Conservation (phyloP, 2,888 invertebrate species). For the Hoplodrina ambigua region DNA sequence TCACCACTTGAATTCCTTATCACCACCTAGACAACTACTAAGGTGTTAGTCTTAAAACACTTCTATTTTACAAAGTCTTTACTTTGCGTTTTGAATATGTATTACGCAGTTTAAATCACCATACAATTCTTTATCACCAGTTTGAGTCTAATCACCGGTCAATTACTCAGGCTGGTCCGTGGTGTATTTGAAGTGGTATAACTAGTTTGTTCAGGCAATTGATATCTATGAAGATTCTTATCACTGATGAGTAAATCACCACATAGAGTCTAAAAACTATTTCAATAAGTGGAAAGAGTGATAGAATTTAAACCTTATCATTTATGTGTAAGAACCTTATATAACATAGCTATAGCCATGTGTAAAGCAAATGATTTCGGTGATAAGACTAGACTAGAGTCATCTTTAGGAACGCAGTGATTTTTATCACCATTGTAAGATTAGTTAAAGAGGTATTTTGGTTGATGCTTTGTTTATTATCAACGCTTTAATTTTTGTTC, state of each 20-base stretch:
- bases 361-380: no score
- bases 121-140: neutral
- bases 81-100: no score
- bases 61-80: neutral
- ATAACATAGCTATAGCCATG: no score
- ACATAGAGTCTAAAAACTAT: neutral
- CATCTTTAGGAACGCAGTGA: no score
- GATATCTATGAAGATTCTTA: neutral
- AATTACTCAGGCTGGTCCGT: neutral
- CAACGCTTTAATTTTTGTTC: neutral
- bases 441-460: no score
- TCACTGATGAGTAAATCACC: neutral
- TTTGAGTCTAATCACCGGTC: neutral
- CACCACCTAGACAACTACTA: slow-evolving; percentile 17
- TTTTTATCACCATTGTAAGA: no score
- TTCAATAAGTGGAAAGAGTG: no score
- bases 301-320: no score
- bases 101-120: neutral
- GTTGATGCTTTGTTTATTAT: neutral
- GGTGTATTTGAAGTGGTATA: neutral
- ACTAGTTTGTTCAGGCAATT: neutral
- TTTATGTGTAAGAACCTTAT: no score
- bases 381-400: no score
- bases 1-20: slow-evolving; percentile 36
- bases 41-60: neutral